Base-by-base conservation (phyloP, 2,888 invertebrate genomes). In the Mechanitis mazaeus region DNA sequence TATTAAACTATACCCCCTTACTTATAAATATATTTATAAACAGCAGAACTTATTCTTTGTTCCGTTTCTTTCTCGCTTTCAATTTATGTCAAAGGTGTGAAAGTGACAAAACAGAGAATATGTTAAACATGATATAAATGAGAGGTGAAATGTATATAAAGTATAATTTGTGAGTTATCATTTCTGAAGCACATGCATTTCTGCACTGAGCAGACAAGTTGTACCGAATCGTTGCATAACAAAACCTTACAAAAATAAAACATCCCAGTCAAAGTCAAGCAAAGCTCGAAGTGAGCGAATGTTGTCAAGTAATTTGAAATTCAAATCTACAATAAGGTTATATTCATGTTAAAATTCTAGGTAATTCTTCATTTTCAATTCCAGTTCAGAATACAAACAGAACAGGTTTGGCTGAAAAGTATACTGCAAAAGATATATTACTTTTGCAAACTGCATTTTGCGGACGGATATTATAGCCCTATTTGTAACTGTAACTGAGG, bases 311-410 rank as follows among this genome's bases (percentile, higher is more conserved):
- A 66, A 83, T 83, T 80, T 82, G 76, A 77, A 81, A 71, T 83
- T 81, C 81, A 79, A 80, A 83, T 80, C 68, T 65, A 64, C 73
- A 74, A 75, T 79, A 77, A 77, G 76, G 78, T 74, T 64, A 72
- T 70, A 73, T 70, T 68, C 68, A 69, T 70, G 73, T 70, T 75
- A 69, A 73, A 71, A 72, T 68, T 69, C 64, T 64, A 60, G 58
- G 64, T 64, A 67, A 68, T 69, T 68, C 71, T 66, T 68, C 71
- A 68, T 69, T 69, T 60, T 64, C 58, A 59, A 54, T 46, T 56
- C 56, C 55, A 55, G 31, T 42, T 55, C 53, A 38, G 56, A 56
- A 64, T 57, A 57, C 55, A 58, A 57, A 58, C 53, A 56, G 54
- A 28, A 4, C 50, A 50, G 50, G 58, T 33, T 58, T 47, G 35